A percentile compares a stretch with the other conserved stretches of the same genome.
phyloP scores from a whole-genome alignment of 2,888 invertebrate species.

The Apodemia mormo region DNA sequence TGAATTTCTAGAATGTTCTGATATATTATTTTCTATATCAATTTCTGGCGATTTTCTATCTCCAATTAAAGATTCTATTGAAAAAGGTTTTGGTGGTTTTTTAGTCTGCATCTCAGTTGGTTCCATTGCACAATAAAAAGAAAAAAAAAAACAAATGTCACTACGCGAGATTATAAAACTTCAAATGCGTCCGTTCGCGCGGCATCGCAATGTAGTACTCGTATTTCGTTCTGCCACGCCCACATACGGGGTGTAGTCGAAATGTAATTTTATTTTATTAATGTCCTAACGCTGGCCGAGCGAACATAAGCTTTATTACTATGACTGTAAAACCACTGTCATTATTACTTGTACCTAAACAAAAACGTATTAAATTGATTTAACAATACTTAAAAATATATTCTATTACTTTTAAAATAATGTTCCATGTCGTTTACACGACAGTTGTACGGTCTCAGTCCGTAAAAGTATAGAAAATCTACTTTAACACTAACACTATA shows the following conservation, averaged over 20 bases:
- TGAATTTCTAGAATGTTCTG: slow-evolving; percentile 66
- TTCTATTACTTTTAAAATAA: slow-evolving; percentile 24
- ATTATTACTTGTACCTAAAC: slow-evolving; percentile 44
- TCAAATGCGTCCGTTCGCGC: slow-evolving; percentile 52
- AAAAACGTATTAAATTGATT: neutral
- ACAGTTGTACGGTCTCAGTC: neutral
- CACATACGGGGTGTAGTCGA: slow-evolving; percentile 74
- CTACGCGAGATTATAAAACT: slow-evolving; percentile 39
- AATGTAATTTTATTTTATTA: slow-evolving; percentile 69
- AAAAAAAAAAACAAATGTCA: slow-evolving; percentile 30
- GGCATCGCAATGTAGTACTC: slow-evolving; percentile 58
- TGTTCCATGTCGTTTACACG: neutral
- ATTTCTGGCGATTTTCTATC: slow-evolving; percentile 74
- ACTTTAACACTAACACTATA: neutral
- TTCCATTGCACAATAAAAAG: slow-evolving; percentile 51
- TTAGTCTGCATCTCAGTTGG: slow-evolving; percentile 64
- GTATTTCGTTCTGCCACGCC: slow-evolving; percentile 59
- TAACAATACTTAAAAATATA: slow-evolving; percentile 33
- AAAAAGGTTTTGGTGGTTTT: slow-evolving; percentile 83
- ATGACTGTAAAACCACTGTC: slow-evolving; percentile 54
- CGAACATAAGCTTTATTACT: slow-evolving; percentile 72
- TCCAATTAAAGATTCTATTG: slow-evolving; percentile 83
- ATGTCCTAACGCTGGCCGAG: slow-evolving; percentile 52
- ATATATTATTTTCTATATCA: slow-evolving; percentile 70
- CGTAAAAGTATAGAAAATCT: neutral